phyloP scores from a whole-genome alignment of 2,888 invertebrate species.

The Chrysomela aeneicollis region DNA sequence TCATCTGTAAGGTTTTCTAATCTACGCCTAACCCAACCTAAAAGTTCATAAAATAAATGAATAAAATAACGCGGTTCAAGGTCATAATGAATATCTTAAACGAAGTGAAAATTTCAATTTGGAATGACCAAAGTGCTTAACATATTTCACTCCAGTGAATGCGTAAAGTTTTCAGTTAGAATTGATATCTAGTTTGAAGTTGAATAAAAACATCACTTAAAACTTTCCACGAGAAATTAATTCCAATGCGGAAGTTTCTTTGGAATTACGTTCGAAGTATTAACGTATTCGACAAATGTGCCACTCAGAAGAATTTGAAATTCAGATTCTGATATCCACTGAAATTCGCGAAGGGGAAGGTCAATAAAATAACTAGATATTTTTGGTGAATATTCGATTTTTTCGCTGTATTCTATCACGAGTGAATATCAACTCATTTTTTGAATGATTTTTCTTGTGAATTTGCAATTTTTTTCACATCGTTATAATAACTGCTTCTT shows the following conservation, averaged over 20 bases:
- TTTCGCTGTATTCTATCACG: too few relatives aligned
- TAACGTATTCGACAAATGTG: conserved; percentile 5
- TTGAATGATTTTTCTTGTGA: too few relatives aligned
- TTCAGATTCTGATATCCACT: background rate
- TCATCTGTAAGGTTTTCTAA: too few relatives aligned
- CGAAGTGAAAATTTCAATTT: background rate
- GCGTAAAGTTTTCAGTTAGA: background rate
- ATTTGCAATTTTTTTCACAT: too few relatives aligned
- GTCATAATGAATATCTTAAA: background rate
- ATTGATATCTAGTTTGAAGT: conserved; percentile 1
- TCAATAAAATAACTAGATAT: background rate
- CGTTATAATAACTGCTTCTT: too few relatives aligned
- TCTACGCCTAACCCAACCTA: too few relatives aligned
- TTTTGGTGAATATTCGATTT: too few relatives aligned
- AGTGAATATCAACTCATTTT: too few relatives aligned
- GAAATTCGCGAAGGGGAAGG: background rate
- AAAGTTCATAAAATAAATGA: too few relatives aligned
- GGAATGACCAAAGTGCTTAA: background rate
- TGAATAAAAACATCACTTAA: conserved; percentile 2
- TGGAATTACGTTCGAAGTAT: background rate
- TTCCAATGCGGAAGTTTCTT: background rate
- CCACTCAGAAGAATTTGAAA: conserved; percentile 2
- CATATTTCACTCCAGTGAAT: conserved; percentile 1
- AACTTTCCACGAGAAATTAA: conserved; percentile 4
- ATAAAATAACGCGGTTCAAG: too few relatives aligned